Evolutionary conservation across 1,140 invertebrate species (phyloP), one percentile per base, ranked within the genome.

Genomic region (Drosophila neocordata): DNA sequence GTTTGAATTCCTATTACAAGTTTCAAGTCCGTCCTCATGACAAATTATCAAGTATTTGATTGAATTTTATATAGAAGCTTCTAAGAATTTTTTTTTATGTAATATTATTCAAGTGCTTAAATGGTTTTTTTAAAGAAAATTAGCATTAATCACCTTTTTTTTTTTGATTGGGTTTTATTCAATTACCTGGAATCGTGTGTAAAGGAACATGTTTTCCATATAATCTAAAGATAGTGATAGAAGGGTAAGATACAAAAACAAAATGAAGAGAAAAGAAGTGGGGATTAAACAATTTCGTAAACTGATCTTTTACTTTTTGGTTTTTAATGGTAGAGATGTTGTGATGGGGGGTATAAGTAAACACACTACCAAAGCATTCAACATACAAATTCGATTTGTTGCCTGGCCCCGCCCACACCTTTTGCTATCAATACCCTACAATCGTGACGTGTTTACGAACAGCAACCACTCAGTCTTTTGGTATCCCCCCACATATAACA

Each of bases 381-480:
- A 56, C 53, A 56, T 56, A 34, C 27, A 34, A 34, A 41, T 53
- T 64, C 56, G 34, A 69, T 34, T 64, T 59, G 34, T 55, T 67
- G 38, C 52, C 38, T 41, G 59, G 74, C 81, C 70, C 38, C 37
- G 59, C 78, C 81, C 70, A 72, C 78, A 66, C 61, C 62, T 37
- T 69, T 57, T 31, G 52, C 66, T 65, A 87, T 87, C 83, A 76
- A 78, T 87, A 59, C 78, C 41, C 41, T 48, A 15, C 53, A 64
- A 65, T 73, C 59, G 82, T 85, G 81, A 85, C 77, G 73, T 71
- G 77, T 65, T 58, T 41, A 65, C 65, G 51, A 65, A 55, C 55
- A 20, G 48, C 38, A 35, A 51, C 48, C 48, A 34, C 51, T 55
- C 31, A 51, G 41, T 57, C 59, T 48, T 48, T 48, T 20, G 41